Percentiles rank a stretch among this genome's conserved stretches.
These are phyloP conservation scores for Poeciliopsis retropinna DNA, from an alignment of 2,113 vertebrate species.

Conservation along the genomic window DNA sequence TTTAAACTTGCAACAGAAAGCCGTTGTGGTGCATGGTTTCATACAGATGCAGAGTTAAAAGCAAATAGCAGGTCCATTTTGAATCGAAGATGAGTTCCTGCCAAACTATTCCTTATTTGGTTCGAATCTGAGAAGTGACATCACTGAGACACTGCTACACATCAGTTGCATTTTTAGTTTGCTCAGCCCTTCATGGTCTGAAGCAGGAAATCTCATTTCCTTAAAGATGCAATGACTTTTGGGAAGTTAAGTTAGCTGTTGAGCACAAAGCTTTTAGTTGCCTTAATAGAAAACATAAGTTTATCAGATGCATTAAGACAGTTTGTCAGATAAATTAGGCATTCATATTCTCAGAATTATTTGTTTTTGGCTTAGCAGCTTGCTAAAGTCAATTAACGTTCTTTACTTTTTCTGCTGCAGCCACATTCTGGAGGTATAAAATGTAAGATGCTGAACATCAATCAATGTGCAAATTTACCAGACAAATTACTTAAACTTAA, in stretches of 20 bases:
- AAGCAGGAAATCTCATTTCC: too few relatives aligned
- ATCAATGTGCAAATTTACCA: too few relatives aligned
- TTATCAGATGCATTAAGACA: too few relatives aligned
- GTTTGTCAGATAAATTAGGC: too few relatives aligned
- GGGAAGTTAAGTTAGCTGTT: not conserved
- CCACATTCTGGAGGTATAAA: too few relatives aligned
- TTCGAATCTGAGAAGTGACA: not conserved
- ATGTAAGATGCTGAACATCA: too few relatives aligned
- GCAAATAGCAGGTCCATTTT: not conserved
- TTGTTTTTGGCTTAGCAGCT: too few relatives aligned
- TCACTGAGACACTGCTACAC: not conserved
- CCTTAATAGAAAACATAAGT: too few relatives aligned
- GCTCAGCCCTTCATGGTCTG: not conserved
- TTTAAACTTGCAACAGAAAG: not conserved
- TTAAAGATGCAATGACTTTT: not conserved
- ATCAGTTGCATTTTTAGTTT: not conserved
- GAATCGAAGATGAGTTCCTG: not conserved
- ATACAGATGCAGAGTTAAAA: not conserved
- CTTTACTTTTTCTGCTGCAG: too few relatives aligned
- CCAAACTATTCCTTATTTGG: constrained; percentile 14
- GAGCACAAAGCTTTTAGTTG: not conserved
- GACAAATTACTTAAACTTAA: not conserved
- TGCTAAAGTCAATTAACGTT: too few relatives aligned
- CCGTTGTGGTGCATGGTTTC: not conserved
- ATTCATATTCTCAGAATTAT: too few relatives aligned